A percentile compares a stretch with the other conserved stretches of the same genome.
phyloP scores from a whole-genome alignment of 2,888 invertebrate species.

The Drosophila testacea region DNA sequence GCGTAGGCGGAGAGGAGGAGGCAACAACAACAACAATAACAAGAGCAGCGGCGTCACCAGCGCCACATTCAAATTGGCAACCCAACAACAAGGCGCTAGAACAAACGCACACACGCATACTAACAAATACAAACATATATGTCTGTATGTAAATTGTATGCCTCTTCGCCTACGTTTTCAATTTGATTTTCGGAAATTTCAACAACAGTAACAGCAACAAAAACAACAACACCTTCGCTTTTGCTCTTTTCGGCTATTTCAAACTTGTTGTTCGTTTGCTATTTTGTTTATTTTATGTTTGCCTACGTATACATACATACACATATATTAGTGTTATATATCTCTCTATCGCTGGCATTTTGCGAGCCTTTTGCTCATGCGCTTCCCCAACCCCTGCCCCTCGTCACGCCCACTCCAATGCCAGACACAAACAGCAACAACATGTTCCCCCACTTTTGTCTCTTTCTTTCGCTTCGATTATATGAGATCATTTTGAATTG shows the following conservation, averaged over 20 bases:
- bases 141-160: slow-evolving; percentile 19
- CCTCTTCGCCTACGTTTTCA: slow-evolving; percentile 74
- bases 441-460: slow-evolving; percentile 65
- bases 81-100: slow-evolving; percentile 44
- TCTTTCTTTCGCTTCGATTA: slow-evolving; percentile 65
- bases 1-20: slow-evolving; percentile 53
- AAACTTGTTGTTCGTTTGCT: slow-evolving; percentile 66
- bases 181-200: slow-evolving; percentile 72
- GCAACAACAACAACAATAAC: slow-evolving; percentile 34
- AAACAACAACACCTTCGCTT: slow-evolving; percentile 75
- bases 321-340: slow-evolving; percentile 26
- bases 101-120: slow-evolving; percentile 20
- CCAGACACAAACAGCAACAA: slow-evolving; percentile 52
- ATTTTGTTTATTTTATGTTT: slow-evolving; percentile 78
- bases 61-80: slow-evolving; percentile 68
- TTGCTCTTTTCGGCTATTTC: slow-evolving; percentile 63
- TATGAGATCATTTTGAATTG: slow-evolving; percentile 78
- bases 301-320: slow-evolving; percentile 35
- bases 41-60: slow-evolving; percentile 34
- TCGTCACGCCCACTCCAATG: slow-evolving; percentile 62
- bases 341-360: slow-evolving; percentile 52
- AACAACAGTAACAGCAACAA: slow-evolving; percentile 61
- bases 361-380: slow-evolving; percentile 41
- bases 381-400: slow-evolving; percentile 8
- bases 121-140: slow-evolving; percentile 12